phyloP scores from a whole-genome alignment of 2,113 vertebrate genomes.

The Scolopax mira region DNA sequence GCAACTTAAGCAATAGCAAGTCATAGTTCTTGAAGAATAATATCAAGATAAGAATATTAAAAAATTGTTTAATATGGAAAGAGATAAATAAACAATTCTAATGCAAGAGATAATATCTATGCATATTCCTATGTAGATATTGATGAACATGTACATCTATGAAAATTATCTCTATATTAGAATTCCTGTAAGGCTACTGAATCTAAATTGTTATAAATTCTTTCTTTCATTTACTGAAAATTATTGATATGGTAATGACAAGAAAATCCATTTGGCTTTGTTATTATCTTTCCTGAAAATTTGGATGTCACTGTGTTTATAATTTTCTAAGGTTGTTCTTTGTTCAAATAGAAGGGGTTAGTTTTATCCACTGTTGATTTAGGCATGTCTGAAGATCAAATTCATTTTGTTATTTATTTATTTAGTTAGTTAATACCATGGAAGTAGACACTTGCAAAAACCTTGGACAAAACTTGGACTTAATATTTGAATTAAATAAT shows the following conservation, averaged over 20 bases:
- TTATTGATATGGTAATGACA: neutral
- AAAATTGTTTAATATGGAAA: neutral
- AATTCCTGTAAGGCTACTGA: neutral
- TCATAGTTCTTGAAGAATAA: neutral
- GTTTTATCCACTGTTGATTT: neutral
- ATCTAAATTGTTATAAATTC: neutral
- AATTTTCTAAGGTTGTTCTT: neutral
- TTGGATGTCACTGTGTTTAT: neutral
- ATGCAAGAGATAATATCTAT: neutral
- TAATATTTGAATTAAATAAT: neutral
- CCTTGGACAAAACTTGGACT: neutral
- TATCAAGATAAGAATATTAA: neutral
- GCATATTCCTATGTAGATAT: neutral
- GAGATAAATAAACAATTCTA: neutral
- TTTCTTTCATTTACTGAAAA: neutral
- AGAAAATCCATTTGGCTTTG: neutral
- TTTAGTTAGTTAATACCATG: neutral
- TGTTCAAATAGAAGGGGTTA: neutral
- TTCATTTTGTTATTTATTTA: neutral
- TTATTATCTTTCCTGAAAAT: neutral
- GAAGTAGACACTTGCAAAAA: neutral
- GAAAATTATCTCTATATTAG: neutral
- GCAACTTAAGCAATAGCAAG: neutral
- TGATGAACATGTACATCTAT: neutral
- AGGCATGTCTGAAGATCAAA: neutral